Percentiles rank a stretch among this genome's conserved stretches.
These are phyloP conservation scores for Habrosyne pyritoides DNA, from an alignment of 2,888 invertebrate species.

Conservation along the genomic window DNA sequence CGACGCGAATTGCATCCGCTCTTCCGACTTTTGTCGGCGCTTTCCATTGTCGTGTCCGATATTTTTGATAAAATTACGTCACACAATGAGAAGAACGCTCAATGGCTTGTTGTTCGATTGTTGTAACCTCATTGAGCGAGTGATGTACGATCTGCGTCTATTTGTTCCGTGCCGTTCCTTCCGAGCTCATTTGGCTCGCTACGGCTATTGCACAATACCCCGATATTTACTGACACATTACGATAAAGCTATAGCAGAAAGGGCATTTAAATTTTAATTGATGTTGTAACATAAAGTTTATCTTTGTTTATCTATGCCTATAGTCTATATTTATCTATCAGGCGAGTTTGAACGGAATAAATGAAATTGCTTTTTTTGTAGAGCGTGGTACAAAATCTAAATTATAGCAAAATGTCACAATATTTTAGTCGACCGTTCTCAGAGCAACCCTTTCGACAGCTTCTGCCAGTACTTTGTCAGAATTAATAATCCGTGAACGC, in stretches of 20 bases:
- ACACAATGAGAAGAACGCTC: conserved; percentile 70
- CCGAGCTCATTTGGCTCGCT: conserved; percentile 68
- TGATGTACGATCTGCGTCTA: conserved; percentile 67
- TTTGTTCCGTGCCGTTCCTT: conserved; percentile 60
- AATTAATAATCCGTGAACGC: conserved; percentile 79
- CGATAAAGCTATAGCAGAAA: conserved; percentile 36
- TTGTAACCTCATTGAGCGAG: conserved; percentile 76
- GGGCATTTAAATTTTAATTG: conserved; percentile 30
- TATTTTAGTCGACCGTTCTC: conserved; percentile 67
- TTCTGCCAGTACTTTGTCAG: conserved; percentile 72
- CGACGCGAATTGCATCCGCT: conserved; percentile 82
- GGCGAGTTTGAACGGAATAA: not conserved
- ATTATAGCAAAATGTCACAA: conserved; percentile 65
- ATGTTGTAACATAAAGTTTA: conserved; percentile 20
- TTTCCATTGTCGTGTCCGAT: conserved; percentile 72
- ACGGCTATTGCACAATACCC: conserved; percentile 61
- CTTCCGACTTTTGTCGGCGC: conserved; percentile 80
- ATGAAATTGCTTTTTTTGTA: not conserved
- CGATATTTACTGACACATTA: conserved; percentile 63
- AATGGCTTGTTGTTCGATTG: conserved; percentile 79
- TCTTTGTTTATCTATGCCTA: conserved; percentile 6
- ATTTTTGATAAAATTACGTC: conserved; percentile 82
- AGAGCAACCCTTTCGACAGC: conserved; percentile 72
- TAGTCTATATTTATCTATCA: too few species aligned
- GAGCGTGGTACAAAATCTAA: not conserved